Percentiles rank a stretch among this genome's conserved stretches.
Conservation (phyloP, 2,797 vertebrate genomes). For the Atherinosoma microstoma region DNA sequence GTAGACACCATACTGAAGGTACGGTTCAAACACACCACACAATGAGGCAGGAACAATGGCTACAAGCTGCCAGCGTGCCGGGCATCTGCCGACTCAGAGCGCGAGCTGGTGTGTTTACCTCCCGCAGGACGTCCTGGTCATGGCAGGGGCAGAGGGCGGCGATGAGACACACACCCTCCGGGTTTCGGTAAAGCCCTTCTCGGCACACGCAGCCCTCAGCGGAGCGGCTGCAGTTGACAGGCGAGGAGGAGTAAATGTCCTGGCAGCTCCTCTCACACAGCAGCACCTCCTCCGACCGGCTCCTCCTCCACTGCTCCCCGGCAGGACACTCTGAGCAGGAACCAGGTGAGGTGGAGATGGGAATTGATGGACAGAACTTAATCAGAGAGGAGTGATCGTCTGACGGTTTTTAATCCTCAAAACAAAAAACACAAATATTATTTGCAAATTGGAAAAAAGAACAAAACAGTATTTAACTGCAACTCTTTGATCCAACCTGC, state of each 20-base stretch:
- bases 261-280: conserved; percentile 86
- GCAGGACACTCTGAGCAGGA: conserved; percentile 81
- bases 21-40: conserved; percentile 27
- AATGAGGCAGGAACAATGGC: conserved; percentile 38
- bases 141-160: conserved; percentile 86
- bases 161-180: conserved; percentile 81
- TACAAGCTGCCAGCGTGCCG: conserved; percentile 23
- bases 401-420: no score
- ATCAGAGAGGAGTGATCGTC: neutral
- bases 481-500: neutral
- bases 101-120: conserved; percentile 64
- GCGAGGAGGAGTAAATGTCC: conserved; percentile 74
- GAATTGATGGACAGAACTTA: neutral
- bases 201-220: conserved; percentile 83
- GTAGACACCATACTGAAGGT: conserved; percentile 8
- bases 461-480: no score
- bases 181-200: conserved; percentile 83
- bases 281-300: neutral
- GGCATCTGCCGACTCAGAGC: no score
- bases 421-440: no score
- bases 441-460: no score
- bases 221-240: conserved; percentile 76
- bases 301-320: conserved; percentile 85
- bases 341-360: neutral
- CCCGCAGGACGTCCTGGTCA: conserved; percentile 65